A percentile compares a stretch with the other conserved stretches of the same genome.
These are phyloP conservation scores for Corydoras maculifer DNA, from an alignment of 2,113 vertebrate genomes.

Conservation along the genomic window DNA sequence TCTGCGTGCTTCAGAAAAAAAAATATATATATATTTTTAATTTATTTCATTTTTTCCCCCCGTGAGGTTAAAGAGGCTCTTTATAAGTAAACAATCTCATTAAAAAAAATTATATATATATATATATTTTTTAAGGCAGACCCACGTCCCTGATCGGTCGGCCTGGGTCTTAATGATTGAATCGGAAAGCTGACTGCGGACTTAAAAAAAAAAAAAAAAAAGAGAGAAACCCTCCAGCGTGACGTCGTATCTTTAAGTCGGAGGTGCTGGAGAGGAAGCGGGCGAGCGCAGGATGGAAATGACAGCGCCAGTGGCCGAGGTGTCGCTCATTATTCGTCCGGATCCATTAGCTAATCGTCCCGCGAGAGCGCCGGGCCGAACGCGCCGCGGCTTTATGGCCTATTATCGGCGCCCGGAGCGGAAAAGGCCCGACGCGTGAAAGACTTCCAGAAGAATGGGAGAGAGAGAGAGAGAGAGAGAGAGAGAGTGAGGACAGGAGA, in stretches of 20 bases:
- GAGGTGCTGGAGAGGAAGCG: constrained; percentile 13
- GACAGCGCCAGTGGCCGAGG: constrained; percentile 31
- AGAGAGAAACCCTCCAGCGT: background rate
- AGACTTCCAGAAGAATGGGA: constrained; percentile 1
- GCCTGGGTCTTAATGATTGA: too few species aligned
- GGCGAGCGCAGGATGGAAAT: constrained; percentile 35
- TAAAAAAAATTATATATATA: too few species aligned
- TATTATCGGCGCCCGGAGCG: constrained; percentile 27
- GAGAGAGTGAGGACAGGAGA: background rate
- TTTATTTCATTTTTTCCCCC: too few species aligned
- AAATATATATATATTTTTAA: too few species aligned
- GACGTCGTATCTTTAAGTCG: too few species aligned
- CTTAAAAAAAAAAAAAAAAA: too few species aligned
- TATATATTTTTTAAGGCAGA: too few species aligned
- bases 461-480: too few species aligned
- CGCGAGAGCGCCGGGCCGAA: constrained; percentile 29
- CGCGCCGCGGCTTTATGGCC: constrained; percentile 19
- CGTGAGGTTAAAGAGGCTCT: too few species aligned
- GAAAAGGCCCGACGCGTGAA: constrained; percentile 22
- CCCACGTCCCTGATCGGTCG: too few species aligned
- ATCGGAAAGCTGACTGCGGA: too few species aligned
- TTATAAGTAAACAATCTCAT: too few species aligned
- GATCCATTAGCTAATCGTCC: constrained; percentile 47
- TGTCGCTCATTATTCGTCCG: constrained; percentile 45
- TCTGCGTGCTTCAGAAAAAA: constrained; percentile 4